A percentile compares a stretch with the other conserved stretches of the same genome.
Conservation (phyloP, 2,888 invertebrate species). For the Himalopsyche kuldschensis region DNA sequence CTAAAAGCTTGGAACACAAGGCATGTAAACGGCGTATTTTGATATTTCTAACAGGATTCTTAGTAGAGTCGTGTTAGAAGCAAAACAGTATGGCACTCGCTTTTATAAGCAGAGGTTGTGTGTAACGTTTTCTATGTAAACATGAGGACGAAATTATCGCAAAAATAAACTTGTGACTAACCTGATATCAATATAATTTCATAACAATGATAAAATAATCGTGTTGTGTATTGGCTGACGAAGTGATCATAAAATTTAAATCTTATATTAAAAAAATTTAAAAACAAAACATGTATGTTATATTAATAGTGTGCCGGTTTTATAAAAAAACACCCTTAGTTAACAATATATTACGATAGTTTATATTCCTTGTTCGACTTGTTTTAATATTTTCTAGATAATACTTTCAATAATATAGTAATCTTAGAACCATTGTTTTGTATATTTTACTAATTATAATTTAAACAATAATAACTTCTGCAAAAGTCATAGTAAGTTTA, state of each 20-base stretch:
- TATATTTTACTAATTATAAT: too few species aligned
- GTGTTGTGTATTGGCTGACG: not conserved
- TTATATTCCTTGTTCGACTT: not conserved
- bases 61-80: not conserved
- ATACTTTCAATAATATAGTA: too few species aligned
- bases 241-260: not conserved
- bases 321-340: not conserved
- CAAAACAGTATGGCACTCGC: not conserved
- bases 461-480: too few species aligned
- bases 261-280: not conserved
- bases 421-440: too few species aligned
- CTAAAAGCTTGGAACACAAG: not conserved
- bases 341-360: not conserved
- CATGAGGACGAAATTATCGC: not conserved
- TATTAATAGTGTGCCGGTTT: not conserved
- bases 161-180: not conserved
- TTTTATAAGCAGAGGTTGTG: not conserved
- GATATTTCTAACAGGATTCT: not conserved
- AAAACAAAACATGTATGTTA: not conserved
- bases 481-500: too few species aligned
- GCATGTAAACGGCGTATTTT: not conserved
- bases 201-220: not conserved
- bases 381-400: not conserved
- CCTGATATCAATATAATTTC: not conserved
- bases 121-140: not conserved